Evolutionary conservation across 2,888 invertebrate species (phyloP).

Genomic region (Bellardia pandia): DNA sequence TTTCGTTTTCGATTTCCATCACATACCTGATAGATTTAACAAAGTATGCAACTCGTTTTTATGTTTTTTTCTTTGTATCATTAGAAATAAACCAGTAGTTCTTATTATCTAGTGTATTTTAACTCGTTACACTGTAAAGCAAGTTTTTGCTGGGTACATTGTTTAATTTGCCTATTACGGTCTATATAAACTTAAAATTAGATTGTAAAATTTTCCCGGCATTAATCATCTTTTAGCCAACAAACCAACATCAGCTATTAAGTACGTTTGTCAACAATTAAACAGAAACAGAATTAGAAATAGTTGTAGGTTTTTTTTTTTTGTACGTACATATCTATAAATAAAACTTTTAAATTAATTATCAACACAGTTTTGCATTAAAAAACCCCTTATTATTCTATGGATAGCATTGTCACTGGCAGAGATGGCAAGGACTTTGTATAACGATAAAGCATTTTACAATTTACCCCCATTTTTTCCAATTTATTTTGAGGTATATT

Average conservation of each 20-base stretch:
- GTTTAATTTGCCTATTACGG: not conserved
- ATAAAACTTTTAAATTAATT: slow-evolving; percentile 53
- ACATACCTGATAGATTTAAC: too few relatives aligned
- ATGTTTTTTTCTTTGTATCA: too few relatives aligned
- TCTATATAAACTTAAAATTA: not conserved
- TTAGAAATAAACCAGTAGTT: too few relatives aligned
- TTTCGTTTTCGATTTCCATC: too few relatives aligned
- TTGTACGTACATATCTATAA: not conserved
- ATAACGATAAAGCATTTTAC: not conserved
- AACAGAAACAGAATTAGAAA: slow-evolving; percentile 28
- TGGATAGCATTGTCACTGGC: slow-evolving; percentile 18
- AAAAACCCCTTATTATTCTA: slow-evolving; percentile 16
- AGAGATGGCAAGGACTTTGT: not conserved
- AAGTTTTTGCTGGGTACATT: too few relatives aligned
- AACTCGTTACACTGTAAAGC: too few relatives aligned
- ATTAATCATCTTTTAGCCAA: not conserved
- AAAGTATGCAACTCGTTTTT: too few relatives aligned
- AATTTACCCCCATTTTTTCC: too few relatives aligned
- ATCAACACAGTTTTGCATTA: not conserved
- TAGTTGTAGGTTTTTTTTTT: not conserved
- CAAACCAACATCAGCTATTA: slow-evolving; percentile 5
- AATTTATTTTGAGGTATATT: not conserved
- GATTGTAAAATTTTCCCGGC: not conserved
- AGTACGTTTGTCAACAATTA: slow-evolving; percentile 26
- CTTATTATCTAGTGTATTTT: too few relatives aligned